Conservation (phyloP, 2,113 vertebrate species). For the Myxocyprinus asiaticus region DNA sequence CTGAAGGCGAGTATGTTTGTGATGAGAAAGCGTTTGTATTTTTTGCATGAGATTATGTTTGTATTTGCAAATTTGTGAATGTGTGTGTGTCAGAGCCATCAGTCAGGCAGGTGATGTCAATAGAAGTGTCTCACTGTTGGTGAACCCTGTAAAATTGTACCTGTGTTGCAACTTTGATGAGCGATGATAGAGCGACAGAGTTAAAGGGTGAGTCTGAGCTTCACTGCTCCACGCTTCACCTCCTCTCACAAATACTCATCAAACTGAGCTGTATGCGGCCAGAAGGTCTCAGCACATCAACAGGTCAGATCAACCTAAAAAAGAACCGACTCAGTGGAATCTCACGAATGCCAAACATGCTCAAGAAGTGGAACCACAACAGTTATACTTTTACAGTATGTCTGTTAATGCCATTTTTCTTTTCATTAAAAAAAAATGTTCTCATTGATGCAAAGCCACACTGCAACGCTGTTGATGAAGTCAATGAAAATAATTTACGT, state of each 20-base stretch:
- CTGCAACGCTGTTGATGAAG: not conserved
- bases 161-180: conserved; percentile 48
- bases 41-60: conserved; percentile 10
- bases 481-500: no score
- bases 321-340: conserved; percentile 7
- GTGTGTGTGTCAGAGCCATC: conserved; percentile 18
- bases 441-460: not conserved
- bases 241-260: conserved; percentile 53
- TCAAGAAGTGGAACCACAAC: not conserved
- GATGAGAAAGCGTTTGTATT: not conserved
- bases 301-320: conserved; percentile 23
- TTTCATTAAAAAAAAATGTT: not conserved
- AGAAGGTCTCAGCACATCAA: conserved; percentile 46
- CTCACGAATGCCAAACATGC: not conserved
- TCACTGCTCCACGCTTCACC: conserved; percentile 41
- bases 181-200: conserved; percentile 43
- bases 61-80: conserved; percentile 8
- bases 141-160: conserved; percentile 50
- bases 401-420: conserved; percentile 27
- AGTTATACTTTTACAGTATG: not conserved
- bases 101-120: conserved; percentile 43
- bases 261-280: conserved; percentile 32
- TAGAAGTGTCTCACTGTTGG: conserved; percentile 42
- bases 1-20: not conserved
- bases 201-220: conserved; percentile 48